Base-by-base conservation (phyloP, 2,113 vertebrate species). In the Microtus ochrogaster region DNA sequence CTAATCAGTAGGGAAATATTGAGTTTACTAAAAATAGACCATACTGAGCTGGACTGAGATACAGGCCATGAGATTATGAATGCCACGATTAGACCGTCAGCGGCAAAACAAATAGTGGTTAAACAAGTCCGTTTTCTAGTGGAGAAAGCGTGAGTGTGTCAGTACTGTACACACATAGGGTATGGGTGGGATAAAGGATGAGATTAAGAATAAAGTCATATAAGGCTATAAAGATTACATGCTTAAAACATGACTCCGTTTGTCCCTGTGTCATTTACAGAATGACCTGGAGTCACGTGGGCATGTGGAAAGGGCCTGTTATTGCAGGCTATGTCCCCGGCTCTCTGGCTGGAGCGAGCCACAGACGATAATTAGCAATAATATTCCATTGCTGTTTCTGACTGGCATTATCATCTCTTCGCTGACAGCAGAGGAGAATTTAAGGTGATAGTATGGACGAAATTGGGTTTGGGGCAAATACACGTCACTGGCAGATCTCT, bases 371-470 rank as follows among this genome's bases (percentile, higher is more conserved):
- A 95, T 92, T 33, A 87, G 94, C 85, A 78, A 92, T 93, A 87
- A 92, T 89, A 81, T 65, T 92, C 94, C 90, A 87, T 92, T 94
- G 95, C 92, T 91, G 91, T 95, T 92, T 86, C 91, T 17, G 68
- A 91, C 85, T 24, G 70, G 76, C 92, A 95, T 93, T 68, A 93
- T 91, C 92, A 87, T 94, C 61, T 95, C 81, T 88, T 96, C 96
- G 79, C 47, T 89, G 91, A 96, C 93, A 94, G 81, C 30, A 78
- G 78, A 52, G 77, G 90, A 39, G 91, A 94, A 94, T 94, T 85
- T 94, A 96, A 97, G 96, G 89, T 92, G 94, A 96, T 94, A 70
- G 86, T 89, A 96, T 95, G 79, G 96, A 89, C 79, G 77, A 87
- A 44, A 96, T 3, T 96, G 96, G 78, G 77, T 86, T 83, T 91